phyloP scores from a whole-genome alignment of 2,888 invertebrate species.

The Sturmia bella region DNA sequence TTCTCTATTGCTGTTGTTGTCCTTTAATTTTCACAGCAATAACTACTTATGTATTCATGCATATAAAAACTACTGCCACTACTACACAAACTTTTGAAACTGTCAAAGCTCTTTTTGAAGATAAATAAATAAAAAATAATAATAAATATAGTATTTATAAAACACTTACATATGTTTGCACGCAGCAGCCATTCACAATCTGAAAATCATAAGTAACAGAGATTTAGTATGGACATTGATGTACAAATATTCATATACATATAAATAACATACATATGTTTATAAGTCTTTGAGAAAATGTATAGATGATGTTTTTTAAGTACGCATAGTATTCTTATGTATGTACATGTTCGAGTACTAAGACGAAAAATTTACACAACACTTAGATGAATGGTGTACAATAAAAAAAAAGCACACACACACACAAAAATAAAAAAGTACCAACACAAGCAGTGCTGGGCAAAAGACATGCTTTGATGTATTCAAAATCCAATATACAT shows the following conservation, averaged over 20 bases:
- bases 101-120: constrained; percentile 40
- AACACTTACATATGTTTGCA: too few relatives aligned
- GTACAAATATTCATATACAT: too few relatives aligned
- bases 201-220: constrained; percentile 45
- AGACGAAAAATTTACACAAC: constrained; percentile 59
- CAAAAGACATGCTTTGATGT: too few relatives aligned
- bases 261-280: too few relatives aligned
- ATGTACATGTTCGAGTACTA: constrained; percentile 21
- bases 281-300: too few relatives aligned
- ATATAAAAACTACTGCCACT: neutral
- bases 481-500: too few relatives aligned
- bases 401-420: constrained; percentile 12
- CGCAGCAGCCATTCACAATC: constrained; percentile 30
- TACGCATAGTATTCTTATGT: constrained; percentile 11
- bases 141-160: constrained; percentile 25
- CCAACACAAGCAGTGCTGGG: constrained; percentile 4
- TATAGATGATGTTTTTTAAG: constrained; percentile 32
- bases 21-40: constrained; percentile 24
- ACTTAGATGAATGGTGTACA: constrained; percentile 55
- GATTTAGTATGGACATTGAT: constrained; percentile 53
- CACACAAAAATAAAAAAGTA: too few relatives aligned
- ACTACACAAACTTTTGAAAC: constrained; percentile 38
- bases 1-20: constrained; percentile 9
- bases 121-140: constrained; percentile 35
- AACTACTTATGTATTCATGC: constrained; percentile 11